Evolutionary conservation across 2,797 vertebrate genomes (phyloP).

Genomic region (Cossypha polioptera): DNA sequence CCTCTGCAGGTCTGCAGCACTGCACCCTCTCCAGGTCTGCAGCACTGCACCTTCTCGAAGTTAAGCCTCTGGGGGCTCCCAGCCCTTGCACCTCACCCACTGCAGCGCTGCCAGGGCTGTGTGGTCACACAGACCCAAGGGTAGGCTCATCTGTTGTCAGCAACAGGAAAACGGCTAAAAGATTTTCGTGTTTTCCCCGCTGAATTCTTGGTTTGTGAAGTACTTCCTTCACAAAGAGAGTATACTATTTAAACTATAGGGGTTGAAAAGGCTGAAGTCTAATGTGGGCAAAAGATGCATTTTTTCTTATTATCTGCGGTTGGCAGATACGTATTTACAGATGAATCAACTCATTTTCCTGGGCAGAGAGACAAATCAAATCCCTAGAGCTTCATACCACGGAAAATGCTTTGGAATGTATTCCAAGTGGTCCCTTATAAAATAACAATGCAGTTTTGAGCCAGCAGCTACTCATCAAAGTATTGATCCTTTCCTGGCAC

Average conservation of each 20-base stretch:
- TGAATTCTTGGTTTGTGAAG: background rate
- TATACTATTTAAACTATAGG: background rate
- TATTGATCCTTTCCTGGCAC: conserved; percentile 36
- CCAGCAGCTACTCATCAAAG: background rate
- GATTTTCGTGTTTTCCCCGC: background rate
- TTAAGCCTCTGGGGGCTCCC: background rate
- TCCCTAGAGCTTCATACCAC: background rate
- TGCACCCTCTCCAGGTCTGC: no score
- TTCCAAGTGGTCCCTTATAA: conserved; percentile 12
- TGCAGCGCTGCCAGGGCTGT: fast-evolving
- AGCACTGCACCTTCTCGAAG: background rate
- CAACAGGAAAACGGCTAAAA: background rate
- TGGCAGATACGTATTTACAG: background rate
- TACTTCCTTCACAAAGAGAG: background rate
- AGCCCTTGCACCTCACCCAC: fast-evolving
- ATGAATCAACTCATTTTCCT: conserved; percentile 6
- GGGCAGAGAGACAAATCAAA: conserved; percentile 4
- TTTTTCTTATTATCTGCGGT: conserved; percentile 12
- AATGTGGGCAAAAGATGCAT: background rate
- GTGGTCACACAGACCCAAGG: fast-evolving
- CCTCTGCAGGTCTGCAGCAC: no score
- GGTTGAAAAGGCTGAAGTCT: background rate
- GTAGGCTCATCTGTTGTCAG: background rate
- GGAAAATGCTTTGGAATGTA: background rate
- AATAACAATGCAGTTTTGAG: background rate